Percentiles rank a stretch among this genome's conserved stretches.
Conservation (phyloP, 2,113 vertebrate genomes). For the Barnardius zonarius region DNA sequence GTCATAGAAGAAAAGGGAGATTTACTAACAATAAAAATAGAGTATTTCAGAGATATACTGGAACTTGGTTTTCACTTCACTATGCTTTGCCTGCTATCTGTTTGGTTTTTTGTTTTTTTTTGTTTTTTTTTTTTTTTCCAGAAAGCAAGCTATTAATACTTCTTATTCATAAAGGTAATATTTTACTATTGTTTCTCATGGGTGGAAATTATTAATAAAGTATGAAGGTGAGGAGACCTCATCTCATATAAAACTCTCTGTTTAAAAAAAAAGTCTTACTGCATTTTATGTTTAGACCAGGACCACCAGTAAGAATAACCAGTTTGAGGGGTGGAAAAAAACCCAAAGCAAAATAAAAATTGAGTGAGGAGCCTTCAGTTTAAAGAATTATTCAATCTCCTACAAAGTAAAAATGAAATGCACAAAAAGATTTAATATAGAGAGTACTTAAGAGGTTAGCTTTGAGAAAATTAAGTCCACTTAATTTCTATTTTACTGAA, state of each 20-base stretch:
- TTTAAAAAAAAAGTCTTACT: background rate
- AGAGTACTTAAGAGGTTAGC: background rate
- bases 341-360: background rate
- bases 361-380: background rate
- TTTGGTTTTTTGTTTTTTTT: too few species aligned
- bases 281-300: background rate
- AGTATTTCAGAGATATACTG: background rate
- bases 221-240: background rate
- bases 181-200: background rate
- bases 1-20: background rate
- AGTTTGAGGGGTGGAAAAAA: background rate
- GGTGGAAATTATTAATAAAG: background rate
- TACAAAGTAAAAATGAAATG: background rate
- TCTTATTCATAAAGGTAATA: background rate
- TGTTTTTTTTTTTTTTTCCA: background rate
- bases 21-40: background rate
- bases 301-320: background rate
- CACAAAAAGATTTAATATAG: background rate
- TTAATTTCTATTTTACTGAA: background rate
- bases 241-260: background rate
- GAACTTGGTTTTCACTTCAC: background rate
- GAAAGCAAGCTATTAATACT: background rate
- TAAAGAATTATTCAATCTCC: background rate
- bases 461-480: background rate
- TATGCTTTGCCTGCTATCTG: background rate